Conservation (phyloP, 2,888 invertebrate genomes). For the Lamproptera curius region DNA sequence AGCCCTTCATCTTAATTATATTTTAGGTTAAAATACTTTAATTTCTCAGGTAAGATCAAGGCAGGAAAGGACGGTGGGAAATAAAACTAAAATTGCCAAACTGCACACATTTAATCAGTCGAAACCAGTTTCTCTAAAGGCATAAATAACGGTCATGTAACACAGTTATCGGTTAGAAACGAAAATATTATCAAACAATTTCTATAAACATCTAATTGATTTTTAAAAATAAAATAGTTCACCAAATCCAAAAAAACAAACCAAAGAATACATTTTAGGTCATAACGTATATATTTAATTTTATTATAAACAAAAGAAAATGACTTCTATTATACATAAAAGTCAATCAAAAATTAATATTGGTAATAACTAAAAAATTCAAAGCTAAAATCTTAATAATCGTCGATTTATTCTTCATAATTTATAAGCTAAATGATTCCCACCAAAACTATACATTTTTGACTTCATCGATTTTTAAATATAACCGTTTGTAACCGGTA, state of each 20-base stretch:
- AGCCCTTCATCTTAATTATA: too few species aligned
- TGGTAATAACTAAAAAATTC: too few species aligned
- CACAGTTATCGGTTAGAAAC: conserved; percentile 1
- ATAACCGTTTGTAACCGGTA: too few species aligned
- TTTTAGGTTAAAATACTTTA: too few species aligned
- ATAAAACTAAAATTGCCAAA: too few species aligned
- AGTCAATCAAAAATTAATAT: neutral
- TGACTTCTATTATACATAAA: neutral
- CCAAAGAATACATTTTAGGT: neutral
- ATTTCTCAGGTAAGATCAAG: too few species aligned
- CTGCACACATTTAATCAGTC: conserved; percentile 57
- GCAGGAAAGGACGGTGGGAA: too few species aligned
- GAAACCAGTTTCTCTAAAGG: conserved; percentile 38
- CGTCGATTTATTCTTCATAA: too few species aligned
- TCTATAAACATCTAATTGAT: neutral
- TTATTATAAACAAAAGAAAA: neutral
- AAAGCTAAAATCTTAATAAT: too few species aligned
- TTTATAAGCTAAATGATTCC: too few species aligned
- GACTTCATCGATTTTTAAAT: too few species aligned
- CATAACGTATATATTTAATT: neutral
- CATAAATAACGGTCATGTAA: conserved; percentile 42
- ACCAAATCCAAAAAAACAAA: neutral
- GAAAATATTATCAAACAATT: neutral
- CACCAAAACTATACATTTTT: too few species aligned
- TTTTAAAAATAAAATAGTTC: neutral